These are phyloP conservation scores for Disparrhopalites patrizii DNA, from an alignment of 2,888 invertebrate species.

Conservation along the genomic window DNA sequence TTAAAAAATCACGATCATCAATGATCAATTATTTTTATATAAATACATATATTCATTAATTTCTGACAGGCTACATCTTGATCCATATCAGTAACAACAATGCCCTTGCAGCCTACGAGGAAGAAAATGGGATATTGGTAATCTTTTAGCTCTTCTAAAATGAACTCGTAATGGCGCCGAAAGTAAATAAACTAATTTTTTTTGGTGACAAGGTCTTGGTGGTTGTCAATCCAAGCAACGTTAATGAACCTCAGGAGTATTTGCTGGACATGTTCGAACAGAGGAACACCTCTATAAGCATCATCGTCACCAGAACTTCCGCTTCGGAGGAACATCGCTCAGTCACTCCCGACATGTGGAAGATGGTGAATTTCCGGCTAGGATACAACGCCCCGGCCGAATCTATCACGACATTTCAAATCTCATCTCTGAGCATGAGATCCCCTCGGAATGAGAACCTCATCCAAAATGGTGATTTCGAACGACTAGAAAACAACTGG, in stretches of 20 bases:
- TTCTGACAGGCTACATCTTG: conserved; percentile 36
- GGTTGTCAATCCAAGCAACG: conserved; percentile 6
- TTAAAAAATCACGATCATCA: background rate
- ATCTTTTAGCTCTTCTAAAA: background rate
- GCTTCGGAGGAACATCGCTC: conserved; percentile 32
- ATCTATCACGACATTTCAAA: conserved; percentile 43
- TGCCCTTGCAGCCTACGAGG: conserved; percentile 36
- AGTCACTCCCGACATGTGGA: conserved; percentile 4
- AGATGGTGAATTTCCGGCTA: background rate
- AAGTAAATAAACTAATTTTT: background rate
- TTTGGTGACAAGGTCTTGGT: conserved; percentile 33
- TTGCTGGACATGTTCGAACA: conserved; percentile 22
- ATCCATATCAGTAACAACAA: conserved; percentile 34
- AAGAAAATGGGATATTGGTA: background rate
- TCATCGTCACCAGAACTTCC: conserved; percentile 30
- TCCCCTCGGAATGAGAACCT: no score
- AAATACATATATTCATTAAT: background rate
- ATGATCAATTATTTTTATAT: background rate
- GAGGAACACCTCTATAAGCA: background rate
- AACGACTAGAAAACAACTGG: conserved; percentile 11
- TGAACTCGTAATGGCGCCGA: background rate
- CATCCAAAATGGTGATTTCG: conserved; percentile 42
- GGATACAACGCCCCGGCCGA: conserved; percentile 25
- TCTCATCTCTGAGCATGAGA: no score
- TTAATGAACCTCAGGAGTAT: background rate